Base-by-base conservation (phyloP, 1,140 invertebrate genomes). In the Berghia stephanieae region DNA sequence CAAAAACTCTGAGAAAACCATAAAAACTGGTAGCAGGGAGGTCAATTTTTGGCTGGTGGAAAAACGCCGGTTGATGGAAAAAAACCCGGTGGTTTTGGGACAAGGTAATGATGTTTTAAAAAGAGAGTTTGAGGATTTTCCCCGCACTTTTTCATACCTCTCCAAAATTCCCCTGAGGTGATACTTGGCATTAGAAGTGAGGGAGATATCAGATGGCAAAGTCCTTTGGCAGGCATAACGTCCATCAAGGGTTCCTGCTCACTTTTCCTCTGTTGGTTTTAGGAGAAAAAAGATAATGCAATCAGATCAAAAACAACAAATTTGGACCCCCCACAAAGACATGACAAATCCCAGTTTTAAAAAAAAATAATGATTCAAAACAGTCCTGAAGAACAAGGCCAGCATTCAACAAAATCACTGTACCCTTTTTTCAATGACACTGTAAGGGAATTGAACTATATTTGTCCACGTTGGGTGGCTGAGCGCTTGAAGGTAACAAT, bases 1-100 rank as follows among this genome's bases (percentile, higher is more conserved):
- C 91, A n/a, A 92, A 79, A 92, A 92, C 79, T 92, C 92, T 24
- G 91, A 92, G 78, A n/a, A 92, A 92, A 5, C 92, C 92, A 83
- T 91, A 92, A 78, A 92, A 90, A 63, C 84, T 83, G 40, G 86
- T 80, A 38, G 78, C 31, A 60, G 81, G 85, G n/a, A n/a, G n/a
- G 34, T 84, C 79, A 68, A 89, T 89, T 0, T 80, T 68, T 1
- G 88, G 87, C 79, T 88, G 88, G 77, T 86, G 83, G 31, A 88
- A 81, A 24, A n/a, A n/a, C n/a, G n/a, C n/a, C 88, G 87, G 76
- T 88, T 86, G 71, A 89, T 82, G 18, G 88, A n/a, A n/a, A n/a
- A n/a, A n/a, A 88, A 78, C 88, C 89, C 0, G 83, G 84, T 10
- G 42, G 57, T n/a, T 55, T 80, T 76, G 55, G 72, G 52, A 83